A percentile compares a stretch with the other conserved stretches of the same genome.
Conservation (phyloP, 1,140 invertebrate genomes). For the Ips typographus region DNA sequence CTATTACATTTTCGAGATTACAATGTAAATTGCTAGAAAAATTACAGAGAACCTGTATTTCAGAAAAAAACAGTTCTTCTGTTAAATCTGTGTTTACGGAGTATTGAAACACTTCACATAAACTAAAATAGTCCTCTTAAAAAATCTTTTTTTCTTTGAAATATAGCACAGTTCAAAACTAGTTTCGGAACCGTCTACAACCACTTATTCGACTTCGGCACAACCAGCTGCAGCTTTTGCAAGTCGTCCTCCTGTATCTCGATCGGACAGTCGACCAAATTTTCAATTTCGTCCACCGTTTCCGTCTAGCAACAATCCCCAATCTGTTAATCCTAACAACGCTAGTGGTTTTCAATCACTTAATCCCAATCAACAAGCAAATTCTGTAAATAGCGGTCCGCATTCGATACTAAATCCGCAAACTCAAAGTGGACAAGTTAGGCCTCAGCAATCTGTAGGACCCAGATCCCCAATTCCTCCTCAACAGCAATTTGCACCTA, state of each 20-base stretch:
- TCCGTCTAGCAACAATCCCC: constrained; percentile 25
- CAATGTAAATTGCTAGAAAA: too few relatives aligned
- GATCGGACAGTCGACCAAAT: constrained; percentile 43
- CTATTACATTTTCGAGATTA: too few relatives aligned
- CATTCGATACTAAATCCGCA: constrained; percentile 10
- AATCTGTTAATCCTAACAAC: constrained; percentile 6
- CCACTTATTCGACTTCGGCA: constrained; percentile 1
- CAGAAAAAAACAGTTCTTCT: too few relatives aligned
- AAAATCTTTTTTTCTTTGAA: too few relatives aligned
- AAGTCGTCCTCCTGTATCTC: constrained; percentile 37
- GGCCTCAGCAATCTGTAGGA: background rate
- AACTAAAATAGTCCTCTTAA: too few relatives aligned
- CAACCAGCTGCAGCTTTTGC: constrained; percentile 13
- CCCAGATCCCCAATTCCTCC: constrained; percentile 1
- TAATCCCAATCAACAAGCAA: constrained; percentile 2
- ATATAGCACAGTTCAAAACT: too few relatives aligned
- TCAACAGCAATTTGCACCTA: constrained; percentile 36
- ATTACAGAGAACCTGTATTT: too few relatives aligned
- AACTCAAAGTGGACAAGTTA: background rate
- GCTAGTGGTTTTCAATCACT: constrained; percentile 13
- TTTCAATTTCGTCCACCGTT: constrained; percentile 41
- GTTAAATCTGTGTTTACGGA: too few relatives aligned
- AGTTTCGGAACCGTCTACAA: background rate
- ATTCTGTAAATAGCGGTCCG: background rate
- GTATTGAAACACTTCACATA: too few relatives aligned